These are phyloP conservation scores for Carassius carassius DNA, from an alignment of 2,113 vertebrate species.

Conservation along the genomic window DNA sequence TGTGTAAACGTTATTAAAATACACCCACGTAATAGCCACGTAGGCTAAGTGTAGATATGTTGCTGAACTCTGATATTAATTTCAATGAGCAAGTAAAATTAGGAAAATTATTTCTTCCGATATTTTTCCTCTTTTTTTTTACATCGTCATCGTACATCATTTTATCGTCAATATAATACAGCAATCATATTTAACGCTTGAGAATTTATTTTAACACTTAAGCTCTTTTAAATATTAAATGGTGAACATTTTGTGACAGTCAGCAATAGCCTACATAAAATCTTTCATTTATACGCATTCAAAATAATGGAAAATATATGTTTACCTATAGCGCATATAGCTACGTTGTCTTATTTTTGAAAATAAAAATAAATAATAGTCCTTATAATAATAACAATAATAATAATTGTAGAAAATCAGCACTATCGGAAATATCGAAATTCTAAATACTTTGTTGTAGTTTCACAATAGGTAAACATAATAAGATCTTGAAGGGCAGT, in stretches of 20 bases:
- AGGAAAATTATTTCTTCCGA: background rate
- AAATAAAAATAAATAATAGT: too few species aligned
- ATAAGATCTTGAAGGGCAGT: slow-evolving; percentile 60
- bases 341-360: background rate
- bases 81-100: background rate
- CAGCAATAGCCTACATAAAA: background rate
- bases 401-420: background rate
- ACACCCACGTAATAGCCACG: background rate
- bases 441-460: slow-evolving; percentile 19
- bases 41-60: background rate
- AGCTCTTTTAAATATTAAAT: background rate
- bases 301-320: background rate
- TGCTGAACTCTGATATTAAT: background rate
- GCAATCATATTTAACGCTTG: background rate
- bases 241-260: background rate
- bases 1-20: background rate
- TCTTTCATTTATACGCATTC: background rate
- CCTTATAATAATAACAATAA: background rate
- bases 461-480: slow-evolving; percentile 58
- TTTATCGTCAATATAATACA: background rate
- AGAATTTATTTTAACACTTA: background rate
- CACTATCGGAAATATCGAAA: too few species aligned
- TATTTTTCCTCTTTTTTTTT: background rate
- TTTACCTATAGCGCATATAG: background rate
- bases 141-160: too few species aligned